phyloP scores from a whole-genome alignment of 2,888 invertebrate genomes.

The Hesperia comma region DNA sequence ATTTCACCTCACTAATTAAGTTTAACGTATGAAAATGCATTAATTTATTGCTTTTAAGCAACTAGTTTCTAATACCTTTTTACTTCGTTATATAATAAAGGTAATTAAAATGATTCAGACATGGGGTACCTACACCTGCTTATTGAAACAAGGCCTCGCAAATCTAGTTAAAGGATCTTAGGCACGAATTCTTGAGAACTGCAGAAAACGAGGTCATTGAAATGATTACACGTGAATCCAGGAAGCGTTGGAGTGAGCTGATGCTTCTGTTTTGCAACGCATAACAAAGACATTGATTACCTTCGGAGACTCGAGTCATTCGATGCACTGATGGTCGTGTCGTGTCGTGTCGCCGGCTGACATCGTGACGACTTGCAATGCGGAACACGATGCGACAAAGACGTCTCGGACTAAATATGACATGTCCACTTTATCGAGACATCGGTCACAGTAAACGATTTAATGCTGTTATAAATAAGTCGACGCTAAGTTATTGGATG shows the following conservation, averaged over 20 bases:
- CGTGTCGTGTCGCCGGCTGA: neutral
- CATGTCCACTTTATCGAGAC: slow-evolving; percentile 23
- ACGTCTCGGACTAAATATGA: slow-evolving; percentile 32
- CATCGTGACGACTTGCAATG: slow-evolving; percentile 22
- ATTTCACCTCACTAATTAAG: too few relatives aligned
- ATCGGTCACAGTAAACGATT: slow-evolving; percentile 1
- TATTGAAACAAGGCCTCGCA: too few relatives aligned
- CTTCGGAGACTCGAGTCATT: slow-evolving; percentile 2
- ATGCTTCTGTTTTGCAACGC: slow-evolving; percentile 35
- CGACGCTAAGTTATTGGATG: neutral
- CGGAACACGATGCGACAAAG: slow-evolving; percentile 38
- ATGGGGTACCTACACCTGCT: too few relatives aligned
- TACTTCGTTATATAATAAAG: too few relatives aligned
- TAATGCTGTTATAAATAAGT: slow-evolving; percentile 13
- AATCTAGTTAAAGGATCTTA: neutral
- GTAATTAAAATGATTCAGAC: too few relatives aligned
- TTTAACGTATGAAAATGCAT: too few relatives aligned
- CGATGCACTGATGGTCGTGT: slow-evolving; percentile 2
- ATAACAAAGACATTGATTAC: slow-evolving; percentile 70
- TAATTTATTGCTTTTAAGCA: too few relatives aligned
- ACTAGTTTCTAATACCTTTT: too few relatives aligned
- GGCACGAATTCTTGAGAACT: slow-evolving; percentile 12
- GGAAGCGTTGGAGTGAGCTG: slow-evolving; percentile 26
- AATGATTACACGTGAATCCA: slow-evolving; percentile 22
- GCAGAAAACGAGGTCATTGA: slow-evolving; percentile 12